These are phyloP conservation scores for Diorhabda sublineata DNA, from an alignment of 1,140 invertebrate species.

Conservation along the genomic window DNA sequence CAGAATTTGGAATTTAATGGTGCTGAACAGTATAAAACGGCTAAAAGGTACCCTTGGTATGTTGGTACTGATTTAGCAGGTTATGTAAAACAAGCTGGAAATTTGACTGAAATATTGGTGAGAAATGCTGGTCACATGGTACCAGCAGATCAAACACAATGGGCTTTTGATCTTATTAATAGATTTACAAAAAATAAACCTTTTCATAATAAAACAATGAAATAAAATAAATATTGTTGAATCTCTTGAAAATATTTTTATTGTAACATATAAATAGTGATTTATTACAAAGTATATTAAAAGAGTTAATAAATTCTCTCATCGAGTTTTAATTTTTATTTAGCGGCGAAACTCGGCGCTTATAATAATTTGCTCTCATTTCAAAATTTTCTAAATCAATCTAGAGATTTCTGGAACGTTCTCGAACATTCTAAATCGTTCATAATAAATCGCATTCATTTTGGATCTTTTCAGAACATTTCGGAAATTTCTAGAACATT, in stretches of 20 bases:
- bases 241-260: background rate
- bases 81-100: conserved; percentile 64
- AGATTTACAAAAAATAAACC: conserved; percentile 63
- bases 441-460: too few relatives aligned
- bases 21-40: conserved; percentile 58
- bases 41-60: conserved; percentile 60
- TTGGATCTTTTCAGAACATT: too few relatives aligned
- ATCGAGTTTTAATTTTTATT: too few relatives aligned
- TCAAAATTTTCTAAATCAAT: too few relatives aligned
- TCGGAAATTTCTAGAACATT: too few relatives aligned
- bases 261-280: background rate
- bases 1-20: conserved; percentile 61
- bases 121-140: conserved; percentile 79
- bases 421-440: too few relatives aligned
- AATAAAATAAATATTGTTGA: background rate
- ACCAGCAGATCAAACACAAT: conserved; percentile 71
- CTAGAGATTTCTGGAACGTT: too few relatives aligned
- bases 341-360: too few relatives aligned
- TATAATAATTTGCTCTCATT: too few relatives aligned
- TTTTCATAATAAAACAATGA: conserved; percentile 36
- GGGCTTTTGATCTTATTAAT: conserved; percentile 70
- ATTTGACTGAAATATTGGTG: conserved; percentile 72
- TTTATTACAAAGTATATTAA: too few relatives aligned
- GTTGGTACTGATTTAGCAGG: conserved; percentile 67
- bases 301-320: too few relatives aligned